phyloP scores from a whole-genome alignment of 2,113 vertebrate species.

The Manacus vitellinus region DNA sequence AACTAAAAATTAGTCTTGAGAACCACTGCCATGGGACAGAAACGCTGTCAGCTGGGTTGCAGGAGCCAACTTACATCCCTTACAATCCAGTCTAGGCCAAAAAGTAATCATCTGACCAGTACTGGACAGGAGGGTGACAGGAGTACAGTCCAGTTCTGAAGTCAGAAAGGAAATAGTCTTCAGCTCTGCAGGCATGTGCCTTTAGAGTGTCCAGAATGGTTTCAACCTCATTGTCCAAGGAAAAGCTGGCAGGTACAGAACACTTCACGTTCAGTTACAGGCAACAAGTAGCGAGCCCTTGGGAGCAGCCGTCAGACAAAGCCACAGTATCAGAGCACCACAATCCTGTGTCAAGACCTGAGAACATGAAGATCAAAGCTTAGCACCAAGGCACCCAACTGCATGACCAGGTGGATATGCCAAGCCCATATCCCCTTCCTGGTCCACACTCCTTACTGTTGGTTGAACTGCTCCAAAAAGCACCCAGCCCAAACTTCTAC shows the following conservation, averaged over 20 bases:
- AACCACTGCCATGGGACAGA: neutral
- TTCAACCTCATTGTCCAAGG: neutral
- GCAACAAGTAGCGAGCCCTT: neutral
- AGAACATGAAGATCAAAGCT: neutral
- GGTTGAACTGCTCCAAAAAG: neutral
- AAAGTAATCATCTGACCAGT: neutral
- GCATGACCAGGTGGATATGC: neutral
- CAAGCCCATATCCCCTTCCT: neutral
- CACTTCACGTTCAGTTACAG: neutral
- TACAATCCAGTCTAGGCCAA: neutral
- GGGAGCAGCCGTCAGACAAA: neutral
- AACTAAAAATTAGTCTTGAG: neutral
- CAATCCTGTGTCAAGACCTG: neutral
- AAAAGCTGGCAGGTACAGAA: neutral
- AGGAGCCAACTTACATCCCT: neutral
- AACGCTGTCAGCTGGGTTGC: neutral
- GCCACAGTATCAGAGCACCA: neutral
- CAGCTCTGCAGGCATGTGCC: neutral
- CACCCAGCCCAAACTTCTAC: neutral
- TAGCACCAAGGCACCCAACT: rapidly evolving
- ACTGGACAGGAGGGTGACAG: rapidly evolving
- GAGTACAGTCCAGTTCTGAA: neutral
- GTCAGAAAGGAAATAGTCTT: neutral
- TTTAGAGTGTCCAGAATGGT: rapidly evolving
- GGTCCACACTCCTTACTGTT: neutral